These are phyloP conservation scores for Syrrhaptes paradoxus DNA, from an alignment of 2,113 vertebrate genomes.

Conservation along the genomic window DNA sequence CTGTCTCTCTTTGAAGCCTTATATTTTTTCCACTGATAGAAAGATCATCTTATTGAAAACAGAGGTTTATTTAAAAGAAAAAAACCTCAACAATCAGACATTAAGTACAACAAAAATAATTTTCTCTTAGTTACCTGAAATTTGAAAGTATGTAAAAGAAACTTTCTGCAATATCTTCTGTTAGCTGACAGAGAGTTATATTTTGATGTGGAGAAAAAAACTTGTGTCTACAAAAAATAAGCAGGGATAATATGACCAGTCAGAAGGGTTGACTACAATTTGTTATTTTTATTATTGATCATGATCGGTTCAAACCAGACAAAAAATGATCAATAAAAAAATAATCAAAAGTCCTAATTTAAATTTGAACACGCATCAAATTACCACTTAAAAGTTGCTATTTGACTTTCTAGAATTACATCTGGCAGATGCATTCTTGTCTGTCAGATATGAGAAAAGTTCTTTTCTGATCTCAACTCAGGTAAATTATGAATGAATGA, in stretches of 20 bases:
- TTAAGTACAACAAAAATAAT: not conserved
- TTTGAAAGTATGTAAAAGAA: not conserved
- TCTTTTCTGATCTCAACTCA: not conserved
- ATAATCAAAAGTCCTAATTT: not conserved
- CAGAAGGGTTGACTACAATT: not conserved
- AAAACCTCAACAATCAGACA: not conserved
- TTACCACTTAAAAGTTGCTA: not conserved
- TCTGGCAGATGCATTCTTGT: not conserved
- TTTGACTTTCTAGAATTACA: not conserved
- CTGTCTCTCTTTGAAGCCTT: not conserved
- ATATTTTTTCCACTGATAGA: not conserved
- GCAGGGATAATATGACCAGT: not conserved
- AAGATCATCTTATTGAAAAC: not conserved
- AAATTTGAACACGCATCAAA: not conserved
- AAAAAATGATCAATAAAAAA: not conserved
- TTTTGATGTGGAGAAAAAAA: not conserved
- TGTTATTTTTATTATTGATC: not conserved
- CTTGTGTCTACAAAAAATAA: not conserved
- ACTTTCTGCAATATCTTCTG: not conserved
- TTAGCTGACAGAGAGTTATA: not conserved
- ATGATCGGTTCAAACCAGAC: not conserved
- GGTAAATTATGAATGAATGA: not conserved
- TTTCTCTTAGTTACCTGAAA: not conserved
- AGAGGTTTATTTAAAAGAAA: not conserved
- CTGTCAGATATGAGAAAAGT: not conserved